Base-by-base conservation (phyloP, 2,797 vertebrate species). In the Protosalanx chinensis region DNA sequence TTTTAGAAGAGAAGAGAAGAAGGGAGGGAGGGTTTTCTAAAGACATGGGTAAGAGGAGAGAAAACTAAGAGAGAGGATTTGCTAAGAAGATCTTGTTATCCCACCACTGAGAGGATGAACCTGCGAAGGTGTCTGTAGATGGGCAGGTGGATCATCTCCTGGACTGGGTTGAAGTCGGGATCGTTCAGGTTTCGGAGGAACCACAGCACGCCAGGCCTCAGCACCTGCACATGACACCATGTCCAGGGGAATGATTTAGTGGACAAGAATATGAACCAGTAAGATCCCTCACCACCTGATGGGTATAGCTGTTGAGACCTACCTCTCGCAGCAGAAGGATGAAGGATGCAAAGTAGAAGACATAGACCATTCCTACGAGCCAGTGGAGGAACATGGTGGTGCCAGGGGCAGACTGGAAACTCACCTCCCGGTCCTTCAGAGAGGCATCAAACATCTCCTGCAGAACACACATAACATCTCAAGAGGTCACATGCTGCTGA, bases 111-210 rank as follows among this genome's bases (percentile, higher is more conserved):
- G 76, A 98, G 90, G 76, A 98, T 95, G 87, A 99, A 99, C 75
- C 97, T 93, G 72, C 98, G 93, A 85, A 99, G 93, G 91, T 99
- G 98, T 87, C 97, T 94, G 76, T 98, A 99, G 88, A 99, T 98
- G 37, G 98, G 98, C 76, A 99, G 92, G 75, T 99, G 98, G 86
- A 99, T 99, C 98, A 99, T 99, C 90, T 99, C 98, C 85, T 99
- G 98, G 61, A 99, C 98, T n/a, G 98, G 98, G 87, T 99, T 99
- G 80, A 99, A 99, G 89, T 99, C 97, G 6, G 98, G 98, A 91
- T 99, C 98, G 58, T 99, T 99, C 87, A 99, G 94, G 93, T 99
- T 99, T 91, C 98, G 94, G 82, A 99, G 93, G 94, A 99, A 99
- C 98, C 98, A 99, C 70, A 99, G 88, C 73, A 99, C 97, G 71